A percentile compares a stretch with the other conserved stretches of the same genome.
Conservation (phyloP, 2,888 invertebrate genomes). For the Aspidiotus destructor region DNA sequence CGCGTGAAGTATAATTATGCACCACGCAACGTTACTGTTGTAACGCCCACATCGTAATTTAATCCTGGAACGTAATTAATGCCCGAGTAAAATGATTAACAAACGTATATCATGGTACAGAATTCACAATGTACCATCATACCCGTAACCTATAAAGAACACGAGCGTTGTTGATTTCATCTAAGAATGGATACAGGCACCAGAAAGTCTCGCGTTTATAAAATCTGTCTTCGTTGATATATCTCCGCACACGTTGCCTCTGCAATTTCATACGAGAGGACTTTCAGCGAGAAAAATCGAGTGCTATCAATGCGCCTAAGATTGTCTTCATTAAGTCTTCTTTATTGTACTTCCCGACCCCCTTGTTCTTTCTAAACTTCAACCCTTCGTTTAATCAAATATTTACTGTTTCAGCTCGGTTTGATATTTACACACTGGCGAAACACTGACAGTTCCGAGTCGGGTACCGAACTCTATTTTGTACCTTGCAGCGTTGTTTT, state of each 20-base stretch:
- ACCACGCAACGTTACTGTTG: slow-evolving; percentile 9
- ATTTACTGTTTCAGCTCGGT: slow-evolving; percentile 29
- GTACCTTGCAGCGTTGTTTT: slow-evolving; percentile 26
- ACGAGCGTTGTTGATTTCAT: too few relatives aligned
- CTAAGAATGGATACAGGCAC: too few relatives aligned
- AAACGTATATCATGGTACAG: slow-evolving; percentile 8
- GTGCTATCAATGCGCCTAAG: slow-evolving; percentile 26
- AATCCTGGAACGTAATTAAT: slow-evolving; percentile 23
- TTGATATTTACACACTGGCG: slow-evolving; percentile 27
- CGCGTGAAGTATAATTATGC: slow-evolving; percentile 25
- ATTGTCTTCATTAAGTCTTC: slow-evolving; percentile 30
- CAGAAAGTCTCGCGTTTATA: too few relatives aligned
- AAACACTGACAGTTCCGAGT: slow-evolving; percentile 28
- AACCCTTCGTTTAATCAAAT: slow-evolving; percentile 29
- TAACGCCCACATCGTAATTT: slow-evolving; percentile 31
- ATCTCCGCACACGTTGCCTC: too few relatives aligned
- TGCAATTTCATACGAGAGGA: too few relatives aligned
- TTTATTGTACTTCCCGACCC: slow-evolving; percentile 12
- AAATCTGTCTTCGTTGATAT: too few relatives aligned
- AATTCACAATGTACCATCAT: slow-evolving; percentile 3
- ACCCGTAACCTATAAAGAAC: background rate
- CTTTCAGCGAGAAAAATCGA: slow-evolving; percentile 8
- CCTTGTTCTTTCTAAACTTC: slow-evolving; percentile 6
- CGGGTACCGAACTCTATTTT: background rate
- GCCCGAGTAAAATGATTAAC: slow-evolving; percentile 19